Evolutionary conservation across 1,140 invertebrate species (phyloP), one percentile per base, ranked within the genome.

Genomic region (Helicoverpa armigera): DNA sequence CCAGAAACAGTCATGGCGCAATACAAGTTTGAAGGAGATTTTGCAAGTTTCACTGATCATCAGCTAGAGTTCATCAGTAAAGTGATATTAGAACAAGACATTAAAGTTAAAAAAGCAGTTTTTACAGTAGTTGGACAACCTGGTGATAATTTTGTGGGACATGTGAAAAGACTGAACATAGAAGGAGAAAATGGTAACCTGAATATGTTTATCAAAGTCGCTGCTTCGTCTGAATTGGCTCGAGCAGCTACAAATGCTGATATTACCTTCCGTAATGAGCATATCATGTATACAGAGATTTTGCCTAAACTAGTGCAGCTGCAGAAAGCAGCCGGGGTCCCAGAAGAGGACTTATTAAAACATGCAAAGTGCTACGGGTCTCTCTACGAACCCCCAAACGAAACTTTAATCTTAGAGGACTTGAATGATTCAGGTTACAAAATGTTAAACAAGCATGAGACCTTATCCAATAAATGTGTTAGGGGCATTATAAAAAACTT

Each of bases 401-500:
- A 96, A 87, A 86, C 94, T 3, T 91, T 96, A 11, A 86, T 96
- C 18, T 87, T 96, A 75, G 94, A 96, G 85, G 96, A 97, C 88
- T 84, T 97, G 29, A 86, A 89, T 69, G 69, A 84, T 2, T 48
- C 80, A 13, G 94, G 94, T 0, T 96, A 92, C 81, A 29, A 70
- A 13, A 89, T 96, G 81, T 89, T 93, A 51, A 90, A 96, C 81
- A 91, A 95, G 61, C 90, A 92, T 10, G 81, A 86, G 12, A 88
- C 95, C 1, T 81, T 96, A 3, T 87, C 93, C 12, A 69, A 92
- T n/a, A 89, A 95, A 3, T 94, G 96, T 82, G 87, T 95, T 2
- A 86, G 83, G n/a, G 48, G 94, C 2, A 90, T 95, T 1, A 88
- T 96, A 23, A 87, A 93, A 73, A 91, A 90, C 18, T 92, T 96